A percentile compares a stretch with the other conserved stretches of the same genome.
Evolutionary conservation across 2,797 vertebrate species (phyloP).

Genomic region (Tenualosa ilisha): DNA sequence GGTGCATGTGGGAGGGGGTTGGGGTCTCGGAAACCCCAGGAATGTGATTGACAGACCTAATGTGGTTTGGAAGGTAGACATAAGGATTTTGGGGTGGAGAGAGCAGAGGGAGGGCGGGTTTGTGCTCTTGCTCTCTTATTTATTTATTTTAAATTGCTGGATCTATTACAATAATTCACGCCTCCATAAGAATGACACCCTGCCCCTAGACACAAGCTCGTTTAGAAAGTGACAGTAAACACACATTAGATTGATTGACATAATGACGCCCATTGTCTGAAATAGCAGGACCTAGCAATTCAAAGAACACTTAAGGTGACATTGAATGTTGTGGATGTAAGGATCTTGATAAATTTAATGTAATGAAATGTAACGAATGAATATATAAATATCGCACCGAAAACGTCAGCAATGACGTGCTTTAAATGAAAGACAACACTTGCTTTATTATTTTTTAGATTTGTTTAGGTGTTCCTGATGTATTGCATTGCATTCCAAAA

Average conservation of each 20-base stretch:
- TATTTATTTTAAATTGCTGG: slow-evolving; percentile 36
- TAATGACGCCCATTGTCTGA: neutral
- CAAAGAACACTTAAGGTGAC: neutral
- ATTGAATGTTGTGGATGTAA: neutral
- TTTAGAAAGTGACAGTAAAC: neutral
- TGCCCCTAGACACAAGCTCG: neutral
- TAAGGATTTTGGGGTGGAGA: slow-evolving; percentile 45
- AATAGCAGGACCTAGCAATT: neutral
- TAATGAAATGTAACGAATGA: neutral
- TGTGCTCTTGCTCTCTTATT: slow-evolving; percentile 53
- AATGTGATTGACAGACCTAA: slow-evolving; percentile 77
- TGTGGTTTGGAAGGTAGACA: slow-evolving; percentile 66
- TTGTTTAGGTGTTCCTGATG: neutral
- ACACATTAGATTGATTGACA: neutral
- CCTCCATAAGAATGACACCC: neutral
- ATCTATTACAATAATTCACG: slow-evolving; percentile 29
- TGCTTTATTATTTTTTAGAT: too few species aligned
- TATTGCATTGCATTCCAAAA: neutral
- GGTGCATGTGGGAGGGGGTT: slow-evolving; percentile 64
- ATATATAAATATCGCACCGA: neutral
- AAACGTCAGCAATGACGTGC: neutral
- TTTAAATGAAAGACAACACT: neutral
- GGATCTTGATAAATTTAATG: neutral
- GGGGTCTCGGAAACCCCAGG: slow-evolving; percentile 65
- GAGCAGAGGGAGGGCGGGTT: slow-evolving; percentile 53